Evolutionary conservation across 2,113 vertebrate genomes (phyloP), one percentile per base, ranked within the genome.

Genomic region (Pseudolaguvia tuberculata): DNA sequence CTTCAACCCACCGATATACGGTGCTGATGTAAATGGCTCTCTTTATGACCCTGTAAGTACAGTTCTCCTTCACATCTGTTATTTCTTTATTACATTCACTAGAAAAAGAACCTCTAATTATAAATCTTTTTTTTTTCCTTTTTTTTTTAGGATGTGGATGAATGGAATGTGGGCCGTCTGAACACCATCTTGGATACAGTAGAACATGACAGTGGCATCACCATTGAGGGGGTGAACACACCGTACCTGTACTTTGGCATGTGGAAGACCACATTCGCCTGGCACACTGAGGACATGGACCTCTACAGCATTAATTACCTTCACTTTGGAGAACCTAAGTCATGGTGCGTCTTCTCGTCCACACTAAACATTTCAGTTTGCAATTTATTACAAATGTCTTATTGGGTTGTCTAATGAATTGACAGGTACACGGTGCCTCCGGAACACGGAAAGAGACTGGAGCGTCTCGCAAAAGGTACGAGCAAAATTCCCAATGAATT

Each of bases 221-320:
- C 94, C 79, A 98, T 96, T 0, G 96, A 98, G 80, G 95, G 96
- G 0, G 94, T 98, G 59, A 98, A 95, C 83, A 96, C 94, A 4
- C 95, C 97, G 0, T 96, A 95, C 83, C 89, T 99, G 0, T 96
- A 97, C 77, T 99, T 98, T 10, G 97, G 97, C 59, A 99, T 99
- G 97, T 99, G 97, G 97, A 99, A 99, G 88, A 98, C 95, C 0
- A 95, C 96, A 1, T 98, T 98, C 53, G 95, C 97, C 1, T 99
- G 97, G 97, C 96, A 98, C 74, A 99, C 96, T 0, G 96, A 99
- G 73, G 97, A 99, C 88, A 99, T 99, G 97, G 96, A 99, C 83
- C 90, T 99, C 0, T 99, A 99, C 83, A 97, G 94, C 88, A 95
- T 98, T 82, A 97, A 94, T 83, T 99, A 98, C 79, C 87, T 99